phyloP scores from a whole-genome alignment of 2,113 vertebrate genomes.

The Ptyas mucosa region DNA sequence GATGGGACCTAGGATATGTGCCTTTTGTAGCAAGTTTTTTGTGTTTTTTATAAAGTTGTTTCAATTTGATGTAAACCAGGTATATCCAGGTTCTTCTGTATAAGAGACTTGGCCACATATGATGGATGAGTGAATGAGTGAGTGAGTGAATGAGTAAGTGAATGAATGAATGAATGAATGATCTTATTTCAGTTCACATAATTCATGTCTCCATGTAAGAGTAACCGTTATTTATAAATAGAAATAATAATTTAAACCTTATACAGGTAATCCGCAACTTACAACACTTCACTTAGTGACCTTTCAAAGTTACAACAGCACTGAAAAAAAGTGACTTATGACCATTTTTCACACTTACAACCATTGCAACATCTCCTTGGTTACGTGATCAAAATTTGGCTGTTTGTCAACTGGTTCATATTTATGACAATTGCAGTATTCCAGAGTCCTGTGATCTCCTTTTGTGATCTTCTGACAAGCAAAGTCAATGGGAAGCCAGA shows the following conservation, averaged over 20 bases:
- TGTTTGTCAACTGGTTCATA: background rate
- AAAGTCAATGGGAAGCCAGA: background rate
- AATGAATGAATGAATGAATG: background rate
- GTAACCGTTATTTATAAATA: background rate
- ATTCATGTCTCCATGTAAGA: background rate
- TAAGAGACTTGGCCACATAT: background rate
- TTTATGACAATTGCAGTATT: background rate
- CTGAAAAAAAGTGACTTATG: background rate
- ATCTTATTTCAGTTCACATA: background rate
- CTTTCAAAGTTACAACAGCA: background rate
- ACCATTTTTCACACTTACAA: background rate
- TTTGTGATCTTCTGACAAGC: background rate
- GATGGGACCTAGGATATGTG: background rate
- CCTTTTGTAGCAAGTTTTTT: background rate
- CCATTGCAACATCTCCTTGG: background rate
- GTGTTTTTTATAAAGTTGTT: background rate
- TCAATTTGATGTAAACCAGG: background rate
- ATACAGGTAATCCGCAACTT: background rate
- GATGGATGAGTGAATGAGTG: background rate
- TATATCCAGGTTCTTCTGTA: background rate
- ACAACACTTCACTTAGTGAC: background rate
- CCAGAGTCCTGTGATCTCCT: background rate
- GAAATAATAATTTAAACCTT: background rate
- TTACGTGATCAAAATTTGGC: background rate
- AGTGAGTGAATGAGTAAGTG: background rate